Evolutionary conservation across 2,797 vertebrate species (phyloP), one percentile per base, ranked within the genome.

Genomic region (Thalassophryne amazonica): DNA sequence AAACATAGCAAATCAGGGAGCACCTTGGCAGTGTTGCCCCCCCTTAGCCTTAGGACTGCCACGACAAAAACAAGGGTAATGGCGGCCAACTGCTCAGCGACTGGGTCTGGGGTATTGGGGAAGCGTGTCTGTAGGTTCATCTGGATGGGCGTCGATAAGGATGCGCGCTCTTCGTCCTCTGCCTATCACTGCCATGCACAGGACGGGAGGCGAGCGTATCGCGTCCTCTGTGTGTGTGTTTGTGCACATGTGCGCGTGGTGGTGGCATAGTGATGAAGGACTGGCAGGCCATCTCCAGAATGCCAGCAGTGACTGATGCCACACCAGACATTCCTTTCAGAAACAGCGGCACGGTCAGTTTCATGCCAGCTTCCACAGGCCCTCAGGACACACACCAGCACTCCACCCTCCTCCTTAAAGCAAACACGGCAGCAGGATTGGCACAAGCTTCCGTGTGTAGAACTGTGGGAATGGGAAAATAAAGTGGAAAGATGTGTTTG

Each of bases 121-220:
- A 76, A 86, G 88, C 79, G 72, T 88, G 81, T 89, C 87, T 91
- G 83, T 87, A 72, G 83, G 85, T 91, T 91, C 87, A 89, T 92
- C 90, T 91, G 90, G 89, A 91, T 90, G 78, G 83, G 78, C 79
- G 78, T 86, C 76, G 91, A 92, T 92, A 92, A 92, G 91, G 83
- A 79, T 68, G 73, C 45, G 60, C 48, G 65, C 79, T 83, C 82
- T 76, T 86, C 85, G 80, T 87, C 84, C 80, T 82, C 70, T 74
- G 83, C 86, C 84, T 91, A 92, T 91, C 91, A 83, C 81, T 51
- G 64, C 67, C 61, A 48, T 73, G 85, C 89, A 91, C 85, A 54
- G 79, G 78, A 60, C 80, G 74, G 53, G 55, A 74, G 74, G 62
- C 2, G 67, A 76, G 75, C 62, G 71, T 70, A 71, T 76, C 41